Base-by-base conservation (phyloP, 2,113 vertebrate genomes). In the Ceyx cyanopectus region DNA sequence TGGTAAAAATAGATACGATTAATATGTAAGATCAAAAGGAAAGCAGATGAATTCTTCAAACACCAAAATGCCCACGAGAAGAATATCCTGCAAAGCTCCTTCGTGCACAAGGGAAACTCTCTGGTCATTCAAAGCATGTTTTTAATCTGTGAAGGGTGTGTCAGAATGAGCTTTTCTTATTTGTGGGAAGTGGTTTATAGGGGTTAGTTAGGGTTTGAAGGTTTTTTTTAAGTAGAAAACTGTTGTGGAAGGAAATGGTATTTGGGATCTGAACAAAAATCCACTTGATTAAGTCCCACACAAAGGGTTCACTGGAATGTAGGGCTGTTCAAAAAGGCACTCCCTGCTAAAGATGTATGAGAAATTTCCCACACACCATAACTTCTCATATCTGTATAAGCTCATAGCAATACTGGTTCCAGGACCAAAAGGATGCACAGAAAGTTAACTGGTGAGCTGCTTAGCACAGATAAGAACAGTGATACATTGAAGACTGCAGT, bases 21-120 rank as follows among this genome's bases (percentile, higher is more conserved):
- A 69, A 20, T n/a, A 65, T 9, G 4, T 10, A 51, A 88, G 54
- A 88, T 56, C n/a, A 80, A 80, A 77, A 73, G 20, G 26, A 79
- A 80, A 89, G 54, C 32, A 81, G 14, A 88, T 17, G 5, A 94
- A 87, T 23, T 86, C 62, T 50, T 84, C 62, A 61, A 76, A 43
- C 16, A 81, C 21, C 51, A 61, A 90, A 53, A 91, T n/a, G 29
- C 15, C 51, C 32, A 6, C 13, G 41, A 87, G 27, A 84, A 92
- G 22, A 66, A 41, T 46, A 32, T 86, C 26, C 74, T 66, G 20
- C 66, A 86, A 20, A 93, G 40, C 50, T 50, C 19, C 27, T 58
- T 65, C 41, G 46, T 1, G 23, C 12, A 43, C 14, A 68, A 63
- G 10, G 14, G 8, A 46, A 85, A 62, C n/a, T 53, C 70, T 68